Percentiles rank a stretch among this genome's conserved stretches.
Evolutionary conservation across 2,113 vertebrate genomes (phyloP).

Genomic region (Oncorhynchus clarkii): DNA sequence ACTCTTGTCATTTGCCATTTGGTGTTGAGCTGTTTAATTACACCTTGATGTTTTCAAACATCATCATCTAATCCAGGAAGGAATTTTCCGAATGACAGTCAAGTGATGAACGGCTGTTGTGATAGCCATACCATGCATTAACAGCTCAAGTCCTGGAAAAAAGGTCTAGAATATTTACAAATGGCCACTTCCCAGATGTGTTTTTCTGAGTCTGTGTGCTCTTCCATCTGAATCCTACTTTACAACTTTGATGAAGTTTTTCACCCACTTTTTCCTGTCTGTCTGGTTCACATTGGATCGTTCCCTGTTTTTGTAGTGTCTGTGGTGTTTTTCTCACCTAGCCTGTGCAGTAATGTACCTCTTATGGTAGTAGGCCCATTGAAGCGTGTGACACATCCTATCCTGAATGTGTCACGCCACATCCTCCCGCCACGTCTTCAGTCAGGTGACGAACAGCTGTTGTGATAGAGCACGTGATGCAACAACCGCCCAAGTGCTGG

Average conservation of each 20-base stretch:
- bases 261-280: constrained; percentile 30
- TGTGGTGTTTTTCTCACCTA: not conserved
- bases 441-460: too few species aligned
- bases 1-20: too few species aligned
- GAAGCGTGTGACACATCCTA: constrained; percentile 20
- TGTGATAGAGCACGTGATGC: too few species aligned
- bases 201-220: not conserved
- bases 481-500: too few species aligned
- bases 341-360: constrained; percentile 17
- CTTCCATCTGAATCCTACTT: not conserved
- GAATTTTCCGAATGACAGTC: too few species aligned
- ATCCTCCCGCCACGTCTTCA: constrained; percentile 52
- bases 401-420: constrained; percentile 41
- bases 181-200: not conserved
- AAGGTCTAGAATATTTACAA: too few species aligned
- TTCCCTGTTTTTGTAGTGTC: not conserved
- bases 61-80: too few species aligned
- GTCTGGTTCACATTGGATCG: not conserved
- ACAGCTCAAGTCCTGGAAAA: too few species aligned
- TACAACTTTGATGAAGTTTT: constrained; percentile 40
- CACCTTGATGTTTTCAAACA: too few species aligned
- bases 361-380: constrained; percentile 26
- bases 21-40: too few species aligned
- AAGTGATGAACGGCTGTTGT: too few species aligned
- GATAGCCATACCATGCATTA: too few species aligned